Evolutionary conservation across 2,113 vertebrate genomes (phyloP).

Genomic region (Nyctibius bracteatus): DNA sequence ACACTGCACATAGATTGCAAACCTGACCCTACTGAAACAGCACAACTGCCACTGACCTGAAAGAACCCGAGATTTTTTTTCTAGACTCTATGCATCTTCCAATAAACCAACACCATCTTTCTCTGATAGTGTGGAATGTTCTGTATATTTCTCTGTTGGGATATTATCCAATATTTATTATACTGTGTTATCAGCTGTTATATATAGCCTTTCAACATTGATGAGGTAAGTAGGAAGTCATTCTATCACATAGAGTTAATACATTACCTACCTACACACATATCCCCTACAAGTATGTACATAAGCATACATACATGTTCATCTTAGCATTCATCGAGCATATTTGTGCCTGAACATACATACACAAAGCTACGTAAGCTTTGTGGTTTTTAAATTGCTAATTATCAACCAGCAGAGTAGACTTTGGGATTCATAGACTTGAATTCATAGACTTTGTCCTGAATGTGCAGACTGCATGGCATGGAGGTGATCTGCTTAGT

Average conservation of each 20-base stretch:
- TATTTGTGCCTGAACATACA: background rate
- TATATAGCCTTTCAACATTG: background rate
- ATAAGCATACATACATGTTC: fast-evolving
- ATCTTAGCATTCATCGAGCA: background rate
- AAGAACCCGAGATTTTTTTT: background rate
- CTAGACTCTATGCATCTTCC: background rate
- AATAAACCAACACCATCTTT: background rate
- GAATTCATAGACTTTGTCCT: conserved; percentile 64
- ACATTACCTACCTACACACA: background rate
- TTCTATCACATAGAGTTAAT: background rate
- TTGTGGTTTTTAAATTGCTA: conserved; percentile 38
- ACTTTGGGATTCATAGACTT: conserved; percentile 56
- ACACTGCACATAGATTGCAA: fast-evolving
- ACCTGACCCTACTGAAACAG: background rate
- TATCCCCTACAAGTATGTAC: background rate
- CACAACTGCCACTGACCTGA: background rate
- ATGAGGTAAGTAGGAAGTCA: background rate
- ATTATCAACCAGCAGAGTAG: conserved; percentile 64
- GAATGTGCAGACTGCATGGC: conserved; percentile 36
- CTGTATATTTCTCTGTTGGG: background rate
- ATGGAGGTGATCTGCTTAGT: conserved; percentile 58
- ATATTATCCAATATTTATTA: background rate
- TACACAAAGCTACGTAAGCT: background rate
- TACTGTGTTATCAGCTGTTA: background rate
- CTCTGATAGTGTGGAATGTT: background rate